These are phyloP conservation scores for Oryzaephilus surinamensis DNA, from an alignment of 1,140 invertebrate species.

Conservation along the genomic window DNA sequence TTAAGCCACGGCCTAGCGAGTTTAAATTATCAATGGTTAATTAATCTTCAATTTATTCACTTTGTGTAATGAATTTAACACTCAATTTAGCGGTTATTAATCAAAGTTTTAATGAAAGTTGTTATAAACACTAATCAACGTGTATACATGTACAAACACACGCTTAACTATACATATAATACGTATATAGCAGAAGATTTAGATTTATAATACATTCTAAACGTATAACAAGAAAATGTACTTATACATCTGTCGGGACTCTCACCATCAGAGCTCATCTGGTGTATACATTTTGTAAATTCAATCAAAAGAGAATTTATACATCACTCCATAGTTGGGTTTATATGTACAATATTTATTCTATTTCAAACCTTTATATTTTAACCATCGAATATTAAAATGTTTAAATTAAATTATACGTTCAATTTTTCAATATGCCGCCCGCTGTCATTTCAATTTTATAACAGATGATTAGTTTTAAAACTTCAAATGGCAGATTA, in stretches of 20 bases:
- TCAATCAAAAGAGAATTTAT: constrained; percentile 11
- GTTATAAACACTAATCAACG: constrained; percentile 31
- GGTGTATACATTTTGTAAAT: constrained; percentile 13
- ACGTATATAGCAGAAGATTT: background rate
- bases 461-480: background rate
- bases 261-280: constrained; percentile 15
- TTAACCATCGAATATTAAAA: constrained; percentile 11
- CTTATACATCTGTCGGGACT: constrained; percentile 15
- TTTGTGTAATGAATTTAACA: constrained; percentile 43
- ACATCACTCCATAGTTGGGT: too few species aligned
- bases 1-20: constrained; percentile 37
- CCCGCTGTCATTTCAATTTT: constrained; percentile 11
- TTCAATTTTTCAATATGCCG: constrained; percentile 9
- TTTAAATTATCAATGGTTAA: constrained; percentile 43
- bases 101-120: constrained; percentile 40
- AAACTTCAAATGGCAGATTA: background rate
- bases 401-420: constrained; percentile 14
- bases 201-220: background rate
- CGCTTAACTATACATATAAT: background rate
- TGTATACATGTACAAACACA: constrained; percentile 5
- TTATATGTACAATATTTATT: too few species aligned
- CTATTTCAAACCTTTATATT: constrained; percentile 10
- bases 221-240: constrained; percentile 3
- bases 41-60: constrained; percentile 43
- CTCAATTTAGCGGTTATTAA: constrained; percentile 42